Base-by-base conservation (phyloP, 2,888 invertebrate species). In the Julus scandinavius region DNA sequence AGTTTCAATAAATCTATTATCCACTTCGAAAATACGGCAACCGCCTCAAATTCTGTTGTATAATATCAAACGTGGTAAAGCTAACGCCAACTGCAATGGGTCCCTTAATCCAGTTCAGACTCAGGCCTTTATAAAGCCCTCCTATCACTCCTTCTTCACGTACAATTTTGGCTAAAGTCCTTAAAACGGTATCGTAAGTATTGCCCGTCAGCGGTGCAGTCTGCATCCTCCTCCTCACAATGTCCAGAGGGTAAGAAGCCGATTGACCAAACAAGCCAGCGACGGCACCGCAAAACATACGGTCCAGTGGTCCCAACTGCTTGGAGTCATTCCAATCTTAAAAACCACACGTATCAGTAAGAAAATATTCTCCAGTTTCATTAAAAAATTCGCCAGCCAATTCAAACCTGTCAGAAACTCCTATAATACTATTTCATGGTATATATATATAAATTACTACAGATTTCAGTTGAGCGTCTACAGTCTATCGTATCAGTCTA, bases 81-180 rank as follows among this genome's bases (percentile, higher is more conserved):
- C 98, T 98, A 91, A 99, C 97, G 89, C 99, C 99, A 13, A 94
- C 94, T 20, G 94, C 93, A 15, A 94, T 93, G 0, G 94, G 94
- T n/a, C 94, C 94, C 91, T 94, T 95, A 88, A 99, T 96, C 98
- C 99, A 99, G 93, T 99, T 99, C 98, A 99, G 98, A 91, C 97
- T 97, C n/a, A 99, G 94, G 0, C 99, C 99, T 93, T 99, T 99
- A 94, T 97, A 99, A 92, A 99, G 96, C 0, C 99, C 99, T 87
- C 95, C 94, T 92, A 95, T 94, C 45, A 97, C 92, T 50, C 99
- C 99, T 92, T 99, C 99, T 90, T 95, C 95, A 88, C 97, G 97
- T 93, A 86, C 96, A 89, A 97, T 95, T 91, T 94, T 94, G 17
- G 91, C 91, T 1, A 97, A 93, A 1, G 97, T 97, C 58, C 93